Base-by-base conservation (phyloP, 2,888 invertebrate genomes). In the Anaspis maculata region DNA sequence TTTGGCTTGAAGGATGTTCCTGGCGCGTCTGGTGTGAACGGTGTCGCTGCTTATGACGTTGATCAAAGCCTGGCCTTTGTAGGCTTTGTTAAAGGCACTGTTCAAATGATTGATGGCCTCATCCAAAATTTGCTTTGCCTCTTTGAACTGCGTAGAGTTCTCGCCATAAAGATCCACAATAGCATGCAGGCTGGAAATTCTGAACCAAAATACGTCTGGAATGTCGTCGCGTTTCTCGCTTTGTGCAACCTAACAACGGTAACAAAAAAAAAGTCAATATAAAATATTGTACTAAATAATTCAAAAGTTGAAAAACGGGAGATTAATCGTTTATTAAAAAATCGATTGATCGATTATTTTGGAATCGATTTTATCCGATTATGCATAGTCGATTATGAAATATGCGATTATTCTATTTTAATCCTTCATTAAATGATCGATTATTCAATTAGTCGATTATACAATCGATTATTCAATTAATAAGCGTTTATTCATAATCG, bases 131-230 rank as follows among this genome's bases (percentile, higher is more conserved):
- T 69, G 64, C 46, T 75, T 73, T 15, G 82, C 82, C 64, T 83
- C 80, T 39, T 73, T 71, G 2, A 74, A 70, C 51, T 74, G 71
- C 6, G 72, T 65, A 1, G 83, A 79, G 54, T 76, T 74, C 27
- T 72, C 71, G 3, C 81, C 81, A 56, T 83, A 74, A 33, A 67
- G 65, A 52, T 82, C 78, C 10, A 74, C 68, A 12, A 84, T 59
- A 6, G 76, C 68, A 51, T 77, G 77, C 13, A 84, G 67, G 6
- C 76, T 72, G 24, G 70, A 64, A 44, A 80, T 67, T 38, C 76
- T 73, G 46, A 84, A 70, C 76, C 79, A 77, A 57, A 72, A 79
- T 48, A 79, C 69, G 57, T 81, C 79, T 28, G 79, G 69, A 28
- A 71, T 61, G 34, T 72, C 70, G 53, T 81, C 77, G 27, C 70